These are phyloP conservation scores for Poeciliopsis occidentalis DNA, from an alignment of 2,113 vertebrate genomes.

Conservation along the genomic window DNA sequence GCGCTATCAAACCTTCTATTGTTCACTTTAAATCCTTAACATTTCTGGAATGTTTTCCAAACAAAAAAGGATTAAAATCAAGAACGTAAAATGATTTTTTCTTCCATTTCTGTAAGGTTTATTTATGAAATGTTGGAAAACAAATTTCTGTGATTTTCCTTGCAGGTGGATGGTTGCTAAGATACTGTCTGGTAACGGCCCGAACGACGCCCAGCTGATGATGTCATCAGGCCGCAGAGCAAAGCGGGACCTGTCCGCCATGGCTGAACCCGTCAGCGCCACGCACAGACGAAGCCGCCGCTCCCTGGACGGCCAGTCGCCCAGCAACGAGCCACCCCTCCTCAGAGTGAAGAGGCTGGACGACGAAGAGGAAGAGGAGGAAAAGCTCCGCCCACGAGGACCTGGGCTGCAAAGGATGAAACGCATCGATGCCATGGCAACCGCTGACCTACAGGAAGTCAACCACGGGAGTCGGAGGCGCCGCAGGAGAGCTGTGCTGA, in stretches of 20 bases:
- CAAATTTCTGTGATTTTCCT: background rate
- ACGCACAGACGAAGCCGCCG: conserved; percentile 71
- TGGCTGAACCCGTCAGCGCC: conserved; percentile 5
- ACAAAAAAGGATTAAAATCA: no score
- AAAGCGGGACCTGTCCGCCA: conserved; percentile 62
- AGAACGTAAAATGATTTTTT: no score
- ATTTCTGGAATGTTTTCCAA: no score
- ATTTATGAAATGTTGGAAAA: no score
- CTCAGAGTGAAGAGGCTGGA: conserved; percentile 81
- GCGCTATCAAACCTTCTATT: no score
- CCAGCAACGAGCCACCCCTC: conserved; percentile 67
- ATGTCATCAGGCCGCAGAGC: conserved; percentile 43
- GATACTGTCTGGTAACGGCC: conserved; percentile 68
- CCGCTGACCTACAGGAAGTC: conserved; percentile 33
- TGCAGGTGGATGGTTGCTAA: conserved; percentile 74
- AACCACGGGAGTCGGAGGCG: conserved; percentile 61
- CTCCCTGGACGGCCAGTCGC: conserved; percentile 69
- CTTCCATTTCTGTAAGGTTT: no score
- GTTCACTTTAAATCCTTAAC: no score
- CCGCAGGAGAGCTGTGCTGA: conserved; percentile 50
- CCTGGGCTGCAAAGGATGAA: conserved; percentile 77
- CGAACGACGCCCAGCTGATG: conserved; percentile 9
- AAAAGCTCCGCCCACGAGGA: conserved; percentile 21
- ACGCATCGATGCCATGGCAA: conserved; percentile 66
- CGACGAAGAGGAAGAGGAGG: conserved; percentile 43